Evolutionary conservation across 2,113 vertebrate genomes (phyloP).

Genomic region (Haplochromis vanheusdeni): DNA sequence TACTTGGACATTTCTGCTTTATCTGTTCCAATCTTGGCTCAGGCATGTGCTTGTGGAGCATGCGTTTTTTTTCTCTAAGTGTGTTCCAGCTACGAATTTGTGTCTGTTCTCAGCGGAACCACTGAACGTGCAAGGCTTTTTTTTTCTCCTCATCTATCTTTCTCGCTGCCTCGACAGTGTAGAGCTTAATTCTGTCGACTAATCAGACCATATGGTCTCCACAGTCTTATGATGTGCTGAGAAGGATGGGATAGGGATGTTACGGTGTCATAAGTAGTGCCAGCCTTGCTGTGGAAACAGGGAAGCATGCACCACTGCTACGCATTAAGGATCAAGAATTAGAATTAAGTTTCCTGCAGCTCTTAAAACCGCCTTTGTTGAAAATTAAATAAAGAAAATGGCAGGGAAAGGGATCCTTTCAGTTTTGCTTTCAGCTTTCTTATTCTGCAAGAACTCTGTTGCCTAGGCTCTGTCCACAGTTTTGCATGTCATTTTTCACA

Average conservation of each 20-base stretch:
- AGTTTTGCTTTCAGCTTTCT: neutral
- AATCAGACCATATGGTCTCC: slow-evolving; percentile 62
- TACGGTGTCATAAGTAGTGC: slow-evolving; percentile 16
- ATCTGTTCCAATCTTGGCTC: neutral
- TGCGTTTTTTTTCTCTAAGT: neutral
- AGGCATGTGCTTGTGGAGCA: neutral
- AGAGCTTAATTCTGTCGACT: slow-evolving; percentile 51
- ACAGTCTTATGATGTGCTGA: slow-evolving; percentile 50
- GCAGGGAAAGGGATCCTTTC: neutral
- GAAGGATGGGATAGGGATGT: slow-evolving; percentile 28
- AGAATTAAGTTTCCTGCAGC: neutral
- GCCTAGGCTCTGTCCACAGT: neutral
- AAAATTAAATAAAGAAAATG: neutral
- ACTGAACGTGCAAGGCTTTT: neutral
- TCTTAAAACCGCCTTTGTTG: neutral
- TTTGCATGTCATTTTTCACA: neutral
- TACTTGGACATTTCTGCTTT: slow-evolving; percentile 1
- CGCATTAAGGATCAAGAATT: slow-evolving; percentile 29
- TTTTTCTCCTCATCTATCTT: neutral
- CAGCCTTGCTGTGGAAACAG: slow-evolving; percentile 11
- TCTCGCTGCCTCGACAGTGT: slow-evolving; percentile 32
- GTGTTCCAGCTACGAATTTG: slow-evolving; percentile 28
- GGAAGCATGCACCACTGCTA: neutral
- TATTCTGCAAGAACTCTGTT: neutral
- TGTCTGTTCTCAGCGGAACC: slow-evolving; percentile 13